Conservation (phyloP, 2,888 invertebrate species). For the Pseudococcus jackbeardsleyi region DNA sequence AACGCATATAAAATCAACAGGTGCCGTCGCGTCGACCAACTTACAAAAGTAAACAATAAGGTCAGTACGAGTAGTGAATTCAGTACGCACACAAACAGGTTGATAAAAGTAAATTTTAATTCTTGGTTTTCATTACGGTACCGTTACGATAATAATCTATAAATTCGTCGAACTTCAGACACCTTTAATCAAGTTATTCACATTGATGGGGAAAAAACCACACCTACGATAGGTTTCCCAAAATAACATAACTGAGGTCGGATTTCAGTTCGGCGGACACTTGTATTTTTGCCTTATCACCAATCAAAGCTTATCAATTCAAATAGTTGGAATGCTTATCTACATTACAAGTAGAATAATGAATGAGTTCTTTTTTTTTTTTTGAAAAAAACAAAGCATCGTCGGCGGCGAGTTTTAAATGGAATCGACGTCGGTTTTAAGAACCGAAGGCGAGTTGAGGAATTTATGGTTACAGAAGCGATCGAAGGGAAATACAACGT, state of each 20-base stretch:
- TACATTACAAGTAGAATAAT: neutral
- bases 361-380: neutral
- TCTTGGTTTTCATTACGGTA: neutral
- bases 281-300: slow-evolving; percentile 25
- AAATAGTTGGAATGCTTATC: slow-evolving; percentile 27
- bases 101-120: slow-evolving; percentile 34
- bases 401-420: neutral
- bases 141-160: slow-evolving; percentile 4
- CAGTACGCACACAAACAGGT: neutral
- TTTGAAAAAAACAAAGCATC: neutral
- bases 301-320: slow-evolving; percentile 42
- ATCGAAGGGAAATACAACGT: neutral
- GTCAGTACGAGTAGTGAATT: slow-evolving; percentile 16
- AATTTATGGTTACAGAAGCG: neutral
- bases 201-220: slow-evolving; percentile 12
- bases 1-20: neutral
- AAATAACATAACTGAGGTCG: neutral
- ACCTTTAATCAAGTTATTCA: neutral
- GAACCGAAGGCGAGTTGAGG: neutral
- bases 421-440: neutral
- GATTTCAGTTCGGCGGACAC: neutral
- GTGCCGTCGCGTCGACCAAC: slow-evolving; percentile 21
- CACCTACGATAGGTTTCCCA: slow-evolving; percentile 10
- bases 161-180: neutral
- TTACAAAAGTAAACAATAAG: slow-evolving; percentile 37